phyloP scores from a whole-genome alignment of 2,888 invertebrate genomes.

The Mimumesa dahlbomi region DNA sequence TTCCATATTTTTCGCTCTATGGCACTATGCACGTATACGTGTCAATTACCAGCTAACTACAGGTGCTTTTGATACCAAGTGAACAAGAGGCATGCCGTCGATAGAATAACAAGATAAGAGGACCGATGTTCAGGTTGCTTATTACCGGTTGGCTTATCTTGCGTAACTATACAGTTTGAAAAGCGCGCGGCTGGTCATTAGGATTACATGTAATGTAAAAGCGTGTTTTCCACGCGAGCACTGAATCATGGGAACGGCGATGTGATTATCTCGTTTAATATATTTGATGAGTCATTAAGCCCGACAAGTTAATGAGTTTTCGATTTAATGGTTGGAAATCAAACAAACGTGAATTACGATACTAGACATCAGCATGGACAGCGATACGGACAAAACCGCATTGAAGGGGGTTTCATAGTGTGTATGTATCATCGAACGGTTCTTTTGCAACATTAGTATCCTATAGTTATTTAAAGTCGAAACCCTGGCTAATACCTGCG shows the following conservation, averaged over 20 bases:
- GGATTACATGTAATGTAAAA: slow-evolving; percentile 2
- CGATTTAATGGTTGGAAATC: background rate
- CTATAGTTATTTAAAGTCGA: slow-evolving; percentile 9
- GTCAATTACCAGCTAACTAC: too few relatives aligned
- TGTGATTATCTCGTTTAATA: slow-evolving; percentile 19
- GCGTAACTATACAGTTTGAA: slow-evolving; percentile 26
- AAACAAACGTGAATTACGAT: too few relatives aligned
- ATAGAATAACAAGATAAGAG: slow-evolving; percentile 45
- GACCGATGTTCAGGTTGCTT: slow-evolving; percentile 40
- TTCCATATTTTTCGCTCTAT: too few relatives aligned
- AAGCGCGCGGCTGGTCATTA: slow-evolving; percentile 24
- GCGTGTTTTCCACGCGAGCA: slow-evolving; percentile 8
- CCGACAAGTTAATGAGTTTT: slow-evolving; percentile 23
- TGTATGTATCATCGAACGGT: background rate
- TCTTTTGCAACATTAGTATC: background rate
- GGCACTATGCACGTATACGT: too few relatives aligned
- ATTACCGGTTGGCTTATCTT: slow-evolving; percentile 49
- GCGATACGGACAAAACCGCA: too few relatives aligned
- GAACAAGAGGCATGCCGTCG: too few relatives aligned
- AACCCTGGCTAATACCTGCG: slow-evolving; percentile 7
- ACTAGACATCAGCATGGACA: too few relatives aligned
- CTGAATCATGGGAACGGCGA: background rate
- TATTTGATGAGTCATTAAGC: slow-evolving; percentile 33
- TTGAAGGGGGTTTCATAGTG: too few relatives aligned
- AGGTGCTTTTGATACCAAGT: too few relatives aligned